Evolutionary conservation across 1,140 invertebrate species (phyloP).

Genomic region (Glossosoma conforme): DNA sequence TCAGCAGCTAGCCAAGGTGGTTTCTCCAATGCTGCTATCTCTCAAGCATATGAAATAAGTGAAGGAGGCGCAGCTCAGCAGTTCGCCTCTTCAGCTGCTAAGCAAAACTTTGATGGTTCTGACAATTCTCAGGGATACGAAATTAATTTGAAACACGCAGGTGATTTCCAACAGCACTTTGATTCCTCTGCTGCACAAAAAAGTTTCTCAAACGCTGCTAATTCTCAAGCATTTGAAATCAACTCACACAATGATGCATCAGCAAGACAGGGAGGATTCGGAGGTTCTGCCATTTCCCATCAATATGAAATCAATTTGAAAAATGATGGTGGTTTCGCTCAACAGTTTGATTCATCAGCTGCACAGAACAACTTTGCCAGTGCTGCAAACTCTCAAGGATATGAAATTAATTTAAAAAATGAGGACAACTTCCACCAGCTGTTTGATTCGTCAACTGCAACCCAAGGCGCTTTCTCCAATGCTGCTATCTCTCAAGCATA

Average conservation of each 20-base stretch:
- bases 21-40: neutral
- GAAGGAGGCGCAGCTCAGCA: neutral
- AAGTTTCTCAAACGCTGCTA: too few species aligned
- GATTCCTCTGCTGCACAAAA: too few species aligned
- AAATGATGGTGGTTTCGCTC: neutral
- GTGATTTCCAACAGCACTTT: too few species aligned
- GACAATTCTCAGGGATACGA: neutral
- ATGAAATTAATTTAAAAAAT: neutral
- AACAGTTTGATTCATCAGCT: constrained; percentile 1
- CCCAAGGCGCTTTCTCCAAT: neutral
- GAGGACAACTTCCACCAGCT: neutral
- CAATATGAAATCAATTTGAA: too few species aligned
- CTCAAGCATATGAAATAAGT: neutral
- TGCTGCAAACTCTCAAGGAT: neutral
- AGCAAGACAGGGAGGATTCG: too few species aligned
- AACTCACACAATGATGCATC: too few species aligned
- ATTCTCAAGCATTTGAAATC: constrained; percentile 12
- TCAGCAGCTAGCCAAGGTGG: neutral
- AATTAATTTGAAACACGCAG: neutral
- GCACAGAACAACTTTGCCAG: too few species aligned
- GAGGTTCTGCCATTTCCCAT: too few species aligned
- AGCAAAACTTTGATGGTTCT: neutral
- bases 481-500: neutral
- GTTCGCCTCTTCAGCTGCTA: neutral
- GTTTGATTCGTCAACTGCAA: too few species aligned